Evolutionary conservation across 2,888 invertebrate genomes (phyloP), one percentile per base, ranked within the genome.

Genomic region (Phengaris arion): DNA sequence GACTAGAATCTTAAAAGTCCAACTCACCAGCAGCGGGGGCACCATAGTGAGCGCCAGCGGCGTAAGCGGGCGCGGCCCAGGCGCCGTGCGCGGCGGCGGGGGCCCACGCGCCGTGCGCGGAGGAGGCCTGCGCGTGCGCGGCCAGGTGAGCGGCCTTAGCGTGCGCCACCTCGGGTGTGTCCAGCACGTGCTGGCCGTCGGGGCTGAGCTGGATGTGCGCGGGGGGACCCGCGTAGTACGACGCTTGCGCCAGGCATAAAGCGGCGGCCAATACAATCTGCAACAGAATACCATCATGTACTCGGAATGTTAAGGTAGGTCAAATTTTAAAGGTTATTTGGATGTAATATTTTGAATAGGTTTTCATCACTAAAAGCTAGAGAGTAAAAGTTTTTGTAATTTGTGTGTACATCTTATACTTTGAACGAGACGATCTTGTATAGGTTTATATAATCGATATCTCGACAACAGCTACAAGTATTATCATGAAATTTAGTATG

Each of bases 131-230:
- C 75, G 94, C 93, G 80, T 93, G 91, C 57, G 94, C 94, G 0
- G 92, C 92, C 12, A 90, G 82, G 77, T 94, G 94, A 0, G 92
- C 92, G 9, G 92, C 92, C 79, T 91, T 92, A 3, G 94, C 94
- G 86, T 94, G 94, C 15, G 94, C 92, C 5, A 94, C 94, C 81
- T 94, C 94, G 2, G 94, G 94, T 12, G 94, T 94, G 84, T 95
- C 95, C 68, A 95, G 81, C 59, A 94, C 81, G 82, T 89, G 87
- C 78, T 93, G 90, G 84, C 94, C 94, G 80, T 96, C 96, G 2
- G 89, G 86, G 79, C 92, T 93, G 6, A 94, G 89, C 79, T 92
- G 91, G 79, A 94, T 82, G 81, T 86, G 92, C 45, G 92, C 94
- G 80, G 89, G 94, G 77, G 91, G 92, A 81, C 88, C 94, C 79